phyloP scores from a whole-genome alignment of 2,888 invertebrate species.

The Protodeltote pygarga region DNA sequence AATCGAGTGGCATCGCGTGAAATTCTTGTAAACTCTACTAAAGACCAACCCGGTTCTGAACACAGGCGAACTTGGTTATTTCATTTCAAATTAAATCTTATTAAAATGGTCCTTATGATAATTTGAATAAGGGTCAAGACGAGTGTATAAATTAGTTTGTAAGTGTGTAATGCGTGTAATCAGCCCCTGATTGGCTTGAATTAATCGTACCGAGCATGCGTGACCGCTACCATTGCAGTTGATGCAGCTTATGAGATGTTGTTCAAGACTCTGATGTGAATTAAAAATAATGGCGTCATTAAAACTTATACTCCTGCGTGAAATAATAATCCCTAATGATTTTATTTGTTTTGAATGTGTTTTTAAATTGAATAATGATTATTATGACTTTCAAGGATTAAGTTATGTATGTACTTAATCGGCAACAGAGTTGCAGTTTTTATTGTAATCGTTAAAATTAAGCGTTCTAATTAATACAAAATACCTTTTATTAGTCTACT shows the following conservation, averaged over 20 bases:
- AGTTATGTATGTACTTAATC: conserved; percentile 8
- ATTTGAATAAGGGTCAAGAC: conserved; percentile 45
- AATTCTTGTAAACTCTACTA: conserved; percentile 71
- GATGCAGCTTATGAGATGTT: conserved; percentile 76
- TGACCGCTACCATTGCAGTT: conserved; percentile 80
- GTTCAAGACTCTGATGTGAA: conserved; percentile 69
- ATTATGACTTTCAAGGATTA: conserved; percentile 19
- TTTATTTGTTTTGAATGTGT: conserved; percentile 58
- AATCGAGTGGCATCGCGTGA: conserved; percentile 74
- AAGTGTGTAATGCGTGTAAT: conserved; percentile 82
- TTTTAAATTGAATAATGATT: conserved; percentile 46
- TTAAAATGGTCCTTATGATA: conserved; percentile 53
- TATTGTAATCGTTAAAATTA: conserved; percentile 5
- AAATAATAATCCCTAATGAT: conserved; percentile 59
- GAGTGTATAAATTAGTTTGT: conserved; percentile 62
- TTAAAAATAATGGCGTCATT: conserved; percentile 84
- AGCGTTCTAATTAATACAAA: neutral
- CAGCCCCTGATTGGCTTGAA: conserved; percentile 85
- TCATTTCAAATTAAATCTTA: neutral
- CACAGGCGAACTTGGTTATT: conserved; percentile 40
- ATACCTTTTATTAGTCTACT: neutral
- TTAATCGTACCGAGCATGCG: conserved; percentile 83
- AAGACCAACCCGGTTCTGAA: conserved; percentile 63
- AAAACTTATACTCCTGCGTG: conserved; percentile 74
- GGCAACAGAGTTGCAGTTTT: conserved; percentile 19